These are phyloP conservation scores for Taenioides sp. DNA, from an alignment of 2,797 vertebrate species.

Conservation along the genomic window DNA sequence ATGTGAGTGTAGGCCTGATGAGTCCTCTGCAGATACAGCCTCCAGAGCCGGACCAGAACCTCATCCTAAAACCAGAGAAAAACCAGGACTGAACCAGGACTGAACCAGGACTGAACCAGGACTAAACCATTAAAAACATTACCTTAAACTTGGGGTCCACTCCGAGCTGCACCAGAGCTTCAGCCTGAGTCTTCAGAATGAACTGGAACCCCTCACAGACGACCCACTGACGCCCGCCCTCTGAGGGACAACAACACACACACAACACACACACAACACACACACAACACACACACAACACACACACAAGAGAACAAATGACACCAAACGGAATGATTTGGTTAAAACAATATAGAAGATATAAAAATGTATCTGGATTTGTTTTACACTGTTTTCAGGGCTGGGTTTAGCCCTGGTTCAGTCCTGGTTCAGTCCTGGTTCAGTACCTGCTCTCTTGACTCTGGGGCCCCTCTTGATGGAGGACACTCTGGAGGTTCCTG, in stretches of 20 bases:
- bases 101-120: neutral
- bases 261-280: neutral
- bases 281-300: neutral
- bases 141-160: conserved; percentile 83
- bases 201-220: conserved; percentile 92
- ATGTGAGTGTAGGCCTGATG: conserved; percentile 80
- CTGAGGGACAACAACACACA: conserved; percentile 52
- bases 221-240: conserved; percentile 79
- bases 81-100: conserved; percentile 9
- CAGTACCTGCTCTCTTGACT: neutral
- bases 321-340: too few species aligned
- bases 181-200: conserved; percentile 86
- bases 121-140: neutral
- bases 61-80: conserved; percentile 73
- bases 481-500: neutral
- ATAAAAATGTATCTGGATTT: too few species aligned
- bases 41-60: conserved; percentile 85
- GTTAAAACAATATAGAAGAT: too few species aligned
- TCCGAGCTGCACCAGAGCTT: conserved; percentile 84
- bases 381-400: too few species aligned
- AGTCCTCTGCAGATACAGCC: conserved; percentile 86
- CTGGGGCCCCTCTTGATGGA: neutral
- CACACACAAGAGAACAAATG: too few species aligned
- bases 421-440: too few species aligned
- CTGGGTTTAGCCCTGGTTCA: too few species aligned